phyloP scores from a whole-genome alignment of 1,140 invertebrate genomes.

The Lethrus apterus region DNA sequence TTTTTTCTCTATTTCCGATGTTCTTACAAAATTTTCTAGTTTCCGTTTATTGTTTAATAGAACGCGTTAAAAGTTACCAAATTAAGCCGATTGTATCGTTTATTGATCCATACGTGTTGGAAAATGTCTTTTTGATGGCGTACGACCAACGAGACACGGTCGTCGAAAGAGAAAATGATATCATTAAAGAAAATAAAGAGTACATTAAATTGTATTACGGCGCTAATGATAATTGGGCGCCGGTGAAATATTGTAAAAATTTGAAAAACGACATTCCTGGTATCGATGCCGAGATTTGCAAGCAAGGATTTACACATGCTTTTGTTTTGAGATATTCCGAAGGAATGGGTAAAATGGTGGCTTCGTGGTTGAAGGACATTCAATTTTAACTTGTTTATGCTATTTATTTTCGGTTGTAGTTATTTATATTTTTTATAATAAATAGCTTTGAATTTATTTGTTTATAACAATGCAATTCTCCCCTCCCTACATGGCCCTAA shows the following conservation, averaged over 20 bases:
- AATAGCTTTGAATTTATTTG: too few relatives aligned
- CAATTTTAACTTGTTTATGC: too few relatives aligned
- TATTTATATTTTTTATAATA: too few relatives aligned
- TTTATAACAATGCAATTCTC: too few relatives aligned
- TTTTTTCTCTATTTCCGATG: conserved; percentile 53
- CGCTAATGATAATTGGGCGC: conserved; percentile 66
- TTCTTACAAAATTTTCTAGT: conserved; percentile 46
- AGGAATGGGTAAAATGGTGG: conserved; percentile 55
- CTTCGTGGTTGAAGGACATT: conserved; percentile 53
- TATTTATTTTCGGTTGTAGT: too few relatives aligned
- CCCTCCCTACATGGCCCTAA: too few relatives aligned
- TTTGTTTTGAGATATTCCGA: conserved; percentile 62
- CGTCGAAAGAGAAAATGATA: conserved; percentile 49
- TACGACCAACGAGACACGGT: conserved; percentile 57
- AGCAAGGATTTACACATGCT: conserved; percentile 59
- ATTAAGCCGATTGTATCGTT: conserved; percentile 45
- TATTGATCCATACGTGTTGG: conserved; percentile 45
- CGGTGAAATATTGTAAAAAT: conserved; percentile 55
- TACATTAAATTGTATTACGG: conserved; percentile 73
- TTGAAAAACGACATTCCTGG: conserved; percentile 53
- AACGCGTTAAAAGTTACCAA: conserved; percentile 40
- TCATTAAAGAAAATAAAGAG: conserved; percentile 46
- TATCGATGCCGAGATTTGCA: conserved; percentile 47
- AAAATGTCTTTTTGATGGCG: conserved; percentile 52
- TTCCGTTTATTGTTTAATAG: conserved; percentile 45